Evolutionary conservation across 2,113 vertebrate genomes (phyloP), one percentile per base, ranked within the genome.

Genomic region (Odobenus rosmarus): DNA sequence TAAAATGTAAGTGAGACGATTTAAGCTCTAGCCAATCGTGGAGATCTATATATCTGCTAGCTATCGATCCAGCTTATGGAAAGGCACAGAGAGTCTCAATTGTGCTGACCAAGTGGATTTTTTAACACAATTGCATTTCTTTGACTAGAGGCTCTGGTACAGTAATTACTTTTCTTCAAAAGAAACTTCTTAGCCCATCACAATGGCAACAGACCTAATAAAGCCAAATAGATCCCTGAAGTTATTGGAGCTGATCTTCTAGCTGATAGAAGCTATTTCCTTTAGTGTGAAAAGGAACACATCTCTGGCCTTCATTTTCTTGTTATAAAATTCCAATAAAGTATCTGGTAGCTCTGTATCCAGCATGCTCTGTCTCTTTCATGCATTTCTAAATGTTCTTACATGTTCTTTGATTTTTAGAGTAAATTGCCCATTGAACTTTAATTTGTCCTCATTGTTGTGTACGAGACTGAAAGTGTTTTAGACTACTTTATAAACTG

Each of bases 161-260:
- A 96, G 95, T 98, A 98, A 98, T 98, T 98, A 97, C 97, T 98
- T 98, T 97, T 93, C 95, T 98, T 97, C 88, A 94, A 96, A 98
- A 96, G 91, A 95, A 96, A 97, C 94, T 93, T 97, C 96, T 97
- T 91, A 96, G 93, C 79, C 93, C 94, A 95, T 98, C 96, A 96
- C 97, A 97, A 80, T 96, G 86, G 97, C 95, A 94, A 95, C 77
- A 97, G 95, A 98, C 94, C 95, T 97, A 97, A 98, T 98, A 98
- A 96, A 97, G 79, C 94, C 94, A 93, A 97, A 98, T 91, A 90
- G 93, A 97, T 96, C 87, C 80, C 53, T 0, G 10, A 94, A 96
- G 88, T 98, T 93, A 97, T 96, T 95, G 90, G 81, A 96, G 67
- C 90, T 95, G 96, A 97, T 97, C 89, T 95, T 86, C 76, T 21